Evolutionary conservation across 2,797 vertebrate genomes (phyloP), one percentile per base, ranked within the genome.

Genomic region (Strix occidentalis): DNA sequence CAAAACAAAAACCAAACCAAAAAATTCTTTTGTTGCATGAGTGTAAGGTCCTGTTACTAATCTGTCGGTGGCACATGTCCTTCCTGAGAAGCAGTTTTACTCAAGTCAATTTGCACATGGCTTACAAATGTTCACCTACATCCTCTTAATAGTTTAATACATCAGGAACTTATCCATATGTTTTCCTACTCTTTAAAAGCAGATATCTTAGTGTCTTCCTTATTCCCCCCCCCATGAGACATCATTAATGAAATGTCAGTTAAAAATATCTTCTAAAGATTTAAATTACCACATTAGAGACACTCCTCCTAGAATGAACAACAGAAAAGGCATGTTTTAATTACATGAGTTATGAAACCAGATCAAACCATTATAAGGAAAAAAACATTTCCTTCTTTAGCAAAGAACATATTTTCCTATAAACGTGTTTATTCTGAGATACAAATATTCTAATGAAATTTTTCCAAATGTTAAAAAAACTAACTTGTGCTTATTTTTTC

Each of bases 391-490:
- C 58, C 51, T 87, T 78, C 84, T 89, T 57, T 82, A 85, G 45
- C 51, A 94, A 93, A 89, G 28, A 71, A 39, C 6, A 6, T 25
- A 33, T 88, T 80, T 88, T 71, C 46, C 29, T 70, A 50, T 61
- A 61, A 75, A 88, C 39, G 78, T 70, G 24, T 68, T 97, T 95
- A 83, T 77, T 75, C 45, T 71, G 70, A 95, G 66, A 91, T 84
- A 78, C 68, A 84, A 93, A 92, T 66, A 24, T 39, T 93, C 53
- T 75, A 64, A 84, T 26, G 43, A 72, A 28, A 9, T 75, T 69
- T 91, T 91, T 53, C 45, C 37, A 28, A 82, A 66, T 41, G 18
- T 79, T 61, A 65, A 45, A 74, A 74, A 43, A 81, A 53, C 15
- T 50, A n/a, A 66, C 37, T 35, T 53, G 16, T 57, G 37, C 61